Conservation (phyloP, 2,888 invertebrate species). For the Carabus problematicus region DNA sequence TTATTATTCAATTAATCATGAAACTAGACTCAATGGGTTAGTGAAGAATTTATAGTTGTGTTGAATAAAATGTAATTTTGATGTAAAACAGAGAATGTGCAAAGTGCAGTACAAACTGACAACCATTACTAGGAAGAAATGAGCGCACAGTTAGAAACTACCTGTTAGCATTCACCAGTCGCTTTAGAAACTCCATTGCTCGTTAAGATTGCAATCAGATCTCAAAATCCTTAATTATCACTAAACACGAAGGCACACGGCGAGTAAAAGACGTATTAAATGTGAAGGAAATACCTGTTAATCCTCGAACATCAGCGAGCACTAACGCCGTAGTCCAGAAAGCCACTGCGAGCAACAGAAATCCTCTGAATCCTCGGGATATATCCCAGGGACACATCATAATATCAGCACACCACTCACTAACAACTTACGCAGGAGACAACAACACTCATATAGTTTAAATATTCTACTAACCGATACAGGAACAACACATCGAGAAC, state of each 20-base stretch:
- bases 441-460: conserved; percentile 36
- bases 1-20: no score
- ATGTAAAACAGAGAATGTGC: no score
- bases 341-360: conserved; percentile 28
- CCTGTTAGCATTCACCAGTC: conserved; percentile 31
- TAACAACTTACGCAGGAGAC: conserved; percentile 3
- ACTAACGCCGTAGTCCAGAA: conserved; percentile 22
- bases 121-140: no score
- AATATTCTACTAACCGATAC: neutral
- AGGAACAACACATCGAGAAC: no score
- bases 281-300: conserved; percentile 28
- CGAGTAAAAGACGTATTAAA: conserved; percentile 4
- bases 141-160: conserved; percentile 22
- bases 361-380: conserved; percentile 32
- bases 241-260: conserved; percentile 11
- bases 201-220: conserved; percentile 25
- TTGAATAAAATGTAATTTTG: no score
- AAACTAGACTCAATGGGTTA: no score
- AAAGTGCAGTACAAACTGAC: no score
- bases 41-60: no score
- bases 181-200: conserved; percentile 21
- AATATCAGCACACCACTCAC: conserved; percentile 32
- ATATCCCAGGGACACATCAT: conserved; percentile 37
- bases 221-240: conserved; percentile 18
- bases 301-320: conserved; percentile 25